Evolutionary conservation across 2,888 invertebrate species (phyloP).

Genomic region (Eupithecia vulgata): DNA sequence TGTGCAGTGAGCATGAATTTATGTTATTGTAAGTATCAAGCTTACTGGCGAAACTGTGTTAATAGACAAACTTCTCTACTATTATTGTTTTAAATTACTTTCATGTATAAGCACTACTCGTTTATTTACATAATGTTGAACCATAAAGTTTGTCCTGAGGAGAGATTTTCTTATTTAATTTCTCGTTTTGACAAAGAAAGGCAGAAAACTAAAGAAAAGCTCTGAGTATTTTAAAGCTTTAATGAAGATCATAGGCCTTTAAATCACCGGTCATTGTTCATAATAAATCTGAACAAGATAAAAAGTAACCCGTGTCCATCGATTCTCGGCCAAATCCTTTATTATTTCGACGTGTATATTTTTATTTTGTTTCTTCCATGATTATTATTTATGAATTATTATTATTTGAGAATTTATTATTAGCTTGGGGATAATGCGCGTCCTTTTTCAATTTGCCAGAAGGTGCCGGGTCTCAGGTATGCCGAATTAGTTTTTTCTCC

Average conservation of each 20-base stretch:
- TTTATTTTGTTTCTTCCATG: constrained; percentile 80
- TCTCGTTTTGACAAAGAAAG: background rate
- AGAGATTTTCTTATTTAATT: background rate
- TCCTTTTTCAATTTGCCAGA: constrained; percentile 83
- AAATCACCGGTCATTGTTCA: background rate
- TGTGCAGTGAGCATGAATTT: constrained; percentile 47
- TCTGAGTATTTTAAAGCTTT: background rate
- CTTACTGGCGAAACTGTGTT: constrained; percentile 29
- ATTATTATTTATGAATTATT: constrained; percentile 85
- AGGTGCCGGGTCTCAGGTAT: constrained; percentile 73
- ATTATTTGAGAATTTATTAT: constrained; percentile 84
- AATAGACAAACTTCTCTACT: constrained; percentile 14
- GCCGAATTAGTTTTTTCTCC: constrained; percentile 62
- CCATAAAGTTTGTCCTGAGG: background rate
- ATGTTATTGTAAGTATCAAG: constrained; percentile 40
- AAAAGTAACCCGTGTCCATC: constrained; percentile 66
- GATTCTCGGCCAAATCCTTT: constrained; percentile 74
- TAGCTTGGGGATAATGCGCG: constrained; percentile 77
- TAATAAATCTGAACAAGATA: constrained; percentile 11
- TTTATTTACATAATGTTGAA: background rate
- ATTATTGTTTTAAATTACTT: constrained; percentile 10
- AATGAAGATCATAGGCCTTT: background rate
- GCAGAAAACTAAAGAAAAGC: background rate
- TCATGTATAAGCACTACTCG: background rate
- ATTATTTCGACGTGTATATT: constrained; percentile 83